Conservation (phyloP, 2,888 invertebrate genomes). For the Achlya flavicornis region DNA sequence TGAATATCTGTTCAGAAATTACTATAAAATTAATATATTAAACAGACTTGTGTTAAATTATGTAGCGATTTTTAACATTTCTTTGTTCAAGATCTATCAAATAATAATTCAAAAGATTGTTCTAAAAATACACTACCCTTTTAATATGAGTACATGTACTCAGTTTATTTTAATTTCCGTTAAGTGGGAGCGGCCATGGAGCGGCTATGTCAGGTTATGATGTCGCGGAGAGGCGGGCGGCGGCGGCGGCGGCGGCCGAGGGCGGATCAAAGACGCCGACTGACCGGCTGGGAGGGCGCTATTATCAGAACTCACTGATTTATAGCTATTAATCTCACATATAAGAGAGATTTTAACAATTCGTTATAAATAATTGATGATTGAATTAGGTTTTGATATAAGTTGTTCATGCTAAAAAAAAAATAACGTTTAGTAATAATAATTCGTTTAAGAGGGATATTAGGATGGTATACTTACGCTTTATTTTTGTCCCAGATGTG, state of each 20-base stretch:
- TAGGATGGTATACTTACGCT: too few species aligned
- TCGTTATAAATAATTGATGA: too few species aligned
- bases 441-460: too few species aligned
- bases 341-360: not conserved
- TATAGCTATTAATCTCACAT: not conserved
- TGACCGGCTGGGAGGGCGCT: conserved; percentile 43
- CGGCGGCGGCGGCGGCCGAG: conserved; percentile 17
- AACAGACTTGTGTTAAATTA: too few species aligned
- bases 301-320: conserved; percentile 38
- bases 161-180: conserved; percentile 67
- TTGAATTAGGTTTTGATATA: not conserved
- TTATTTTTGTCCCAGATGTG: too few species aligned
- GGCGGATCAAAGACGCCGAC: conserved; percentile 63
- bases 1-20: too few species aligned
- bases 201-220: conserved; percentile 13
- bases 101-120: too few species aligned
- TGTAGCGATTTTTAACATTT: too few species aligned
- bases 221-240: conserved; percentile 14
- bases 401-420: too few species aligned
- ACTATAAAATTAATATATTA: too few species aligned
- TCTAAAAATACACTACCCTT: not conserved
- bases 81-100: too few species aligned
- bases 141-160: conserved; percentile 24
- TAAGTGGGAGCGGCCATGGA: conserved; percentile 54
- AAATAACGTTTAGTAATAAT: too few species aligned